Conservation (phyloP, 1,140 invertebrate genomes). For the Cydia amplana region DNA sequence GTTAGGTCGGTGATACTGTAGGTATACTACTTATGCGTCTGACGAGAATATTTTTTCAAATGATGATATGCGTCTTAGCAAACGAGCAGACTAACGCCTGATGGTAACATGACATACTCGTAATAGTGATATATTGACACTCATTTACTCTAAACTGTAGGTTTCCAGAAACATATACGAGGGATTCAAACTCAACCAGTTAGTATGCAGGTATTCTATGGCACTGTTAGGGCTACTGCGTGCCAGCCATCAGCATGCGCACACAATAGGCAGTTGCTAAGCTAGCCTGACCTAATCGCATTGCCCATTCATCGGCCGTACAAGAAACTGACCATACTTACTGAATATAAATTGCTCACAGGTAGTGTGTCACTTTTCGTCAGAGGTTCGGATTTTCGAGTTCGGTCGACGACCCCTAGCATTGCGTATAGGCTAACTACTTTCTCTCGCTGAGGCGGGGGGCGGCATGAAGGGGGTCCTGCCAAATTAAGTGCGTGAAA, state of each 20-base stretch:
- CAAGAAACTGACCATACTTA: constrained; percentile 74
- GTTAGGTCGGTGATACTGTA: no score
- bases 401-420: constrained; percentile 74
- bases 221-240: constrained; percentile 33
- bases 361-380: constrained; percentile 77
- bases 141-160: no score
- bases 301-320: constrained; percentile 63
- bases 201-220: constrained; percentile 21
- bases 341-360: constrained; percentile 74
- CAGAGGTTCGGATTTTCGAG: constrained; percentile 76
- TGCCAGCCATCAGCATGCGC: constrained; percentile 35
- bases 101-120: no score
- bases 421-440: constrained; percentile 79
- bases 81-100: no score
- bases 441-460: constrained; percentile 71
- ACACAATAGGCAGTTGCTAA: constrained; percentile 55
- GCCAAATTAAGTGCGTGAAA: constrained; percentile 78
- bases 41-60: no score
- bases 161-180: neutral
- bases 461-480: constrained; percentile 68
- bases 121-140: no score
- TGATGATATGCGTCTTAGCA: no score
- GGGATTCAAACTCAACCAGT: neutral
- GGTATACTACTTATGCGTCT: no score
- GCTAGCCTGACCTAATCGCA: constrained; percentile 64